phyloP scores from a whole-genome alignment of 30 jellyfish, hydroid and myxozoan species.

The Catostylus mosaicus region DNA sequence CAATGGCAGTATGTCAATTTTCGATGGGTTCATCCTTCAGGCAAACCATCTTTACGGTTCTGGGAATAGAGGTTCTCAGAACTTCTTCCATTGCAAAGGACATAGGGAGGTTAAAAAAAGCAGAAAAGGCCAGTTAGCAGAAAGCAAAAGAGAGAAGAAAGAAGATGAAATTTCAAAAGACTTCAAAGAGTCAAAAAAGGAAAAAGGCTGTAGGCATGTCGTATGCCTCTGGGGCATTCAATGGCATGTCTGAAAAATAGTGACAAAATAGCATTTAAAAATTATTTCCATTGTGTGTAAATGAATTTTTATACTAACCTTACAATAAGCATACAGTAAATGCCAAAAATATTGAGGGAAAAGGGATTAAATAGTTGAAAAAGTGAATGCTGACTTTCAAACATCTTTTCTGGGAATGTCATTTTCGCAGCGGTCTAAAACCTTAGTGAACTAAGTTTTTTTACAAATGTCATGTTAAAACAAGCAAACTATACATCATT shows the following conservation, averaged over 20 bases:
- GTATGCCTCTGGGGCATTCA: not conserved
- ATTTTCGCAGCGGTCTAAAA: not conserved
- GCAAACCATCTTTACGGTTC: too few species aligned
- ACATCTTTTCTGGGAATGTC: not conserved
- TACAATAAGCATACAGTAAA: not conserved
- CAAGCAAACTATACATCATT: not conserved
- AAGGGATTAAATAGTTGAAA: not conserved
- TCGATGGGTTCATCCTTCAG: too few species aligned
- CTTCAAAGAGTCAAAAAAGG: not conserved
- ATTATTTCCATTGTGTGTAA: too few species aligned
- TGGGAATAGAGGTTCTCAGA: too few species aligned
- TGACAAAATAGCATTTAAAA: not conserved
- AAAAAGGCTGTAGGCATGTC: not conserved
- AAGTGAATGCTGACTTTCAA: not conserved
- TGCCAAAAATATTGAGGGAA: not conserved
- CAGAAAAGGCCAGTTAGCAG: not conserved
- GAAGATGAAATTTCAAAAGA: not conserved
- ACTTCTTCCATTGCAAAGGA: not conserved
- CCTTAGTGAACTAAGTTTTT: not conserved
- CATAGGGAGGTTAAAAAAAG: not conserved
- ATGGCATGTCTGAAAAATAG: not conserved
- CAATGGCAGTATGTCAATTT: too few species aligned
- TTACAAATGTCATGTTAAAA: not conserved
- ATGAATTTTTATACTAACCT: too few species aligned
- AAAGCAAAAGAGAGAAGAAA: not conserved